Evolutionary conservation across 1,140 invertebrate genomes (phyloP).

Genomic region (Lamellibrachia luymesi): DNA sequence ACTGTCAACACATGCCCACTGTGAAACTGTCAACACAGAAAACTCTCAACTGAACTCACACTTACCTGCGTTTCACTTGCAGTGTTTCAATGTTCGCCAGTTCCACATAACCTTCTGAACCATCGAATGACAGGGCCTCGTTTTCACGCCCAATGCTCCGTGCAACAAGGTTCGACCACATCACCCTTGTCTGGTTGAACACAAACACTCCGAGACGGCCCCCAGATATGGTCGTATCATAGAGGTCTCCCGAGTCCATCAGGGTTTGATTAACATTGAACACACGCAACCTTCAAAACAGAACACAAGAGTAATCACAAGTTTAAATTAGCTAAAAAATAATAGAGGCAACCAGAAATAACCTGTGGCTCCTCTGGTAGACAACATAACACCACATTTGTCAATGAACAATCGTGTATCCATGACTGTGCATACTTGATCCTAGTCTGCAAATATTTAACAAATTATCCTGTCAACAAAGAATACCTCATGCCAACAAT

Average conservation of each 20-base stretch:
- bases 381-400: too few relatives aligned
- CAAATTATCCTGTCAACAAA: too few relatives aligned
- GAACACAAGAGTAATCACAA: background rate
- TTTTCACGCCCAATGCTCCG: conserved; percentile 34
- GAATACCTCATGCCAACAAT: too few relatives aligned
- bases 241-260: conserved; percentile 36
- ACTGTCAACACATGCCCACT: background rate
- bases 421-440: too few relatives aligned
- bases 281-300: conserved; percentile 30
- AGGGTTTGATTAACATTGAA: conserved; percentile 25
- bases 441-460: too few relatives aligned
- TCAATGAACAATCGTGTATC: too few relatives aligned
- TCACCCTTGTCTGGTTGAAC: conserved; percentile 31
- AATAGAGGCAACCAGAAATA: too few relatives aligned
- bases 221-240: conserved; percentile 34
- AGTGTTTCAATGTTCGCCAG: conserved; percentile 21
- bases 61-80: conserved; percentile 24
- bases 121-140: conserved; percentile 35
- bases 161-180: conserved; percentile 35
- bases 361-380: too few relatives aligned
- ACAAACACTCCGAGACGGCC: conserved; percentile 38
- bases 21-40: background rate
- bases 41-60: background rate
- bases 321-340: background rate
- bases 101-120: conserved; percentile 33